phyloP scores from a whole-genome alignment of 2,888 invertebrate genomes.

The Yponomeuta malinellus region DNA sequence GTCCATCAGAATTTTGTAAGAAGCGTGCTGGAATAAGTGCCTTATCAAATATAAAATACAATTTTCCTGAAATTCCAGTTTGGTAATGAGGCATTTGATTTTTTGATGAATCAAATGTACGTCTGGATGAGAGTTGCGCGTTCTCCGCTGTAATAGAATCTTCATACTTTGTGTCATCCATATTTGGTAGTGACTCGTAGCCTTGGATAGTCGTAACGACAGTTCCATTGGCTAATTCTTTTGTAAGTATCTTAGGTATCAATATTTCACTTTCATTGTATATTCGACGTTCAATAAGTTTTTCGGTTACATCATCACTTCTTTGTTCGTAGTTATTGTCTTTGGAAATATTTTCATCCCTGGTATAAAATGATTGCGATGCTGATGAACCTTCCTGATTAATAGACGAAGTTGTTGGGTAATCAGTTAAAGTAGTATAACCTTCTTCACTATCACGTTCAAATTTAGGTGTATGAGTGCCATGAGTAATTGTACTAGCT shows the following conservation, averaged over 20 bases:
- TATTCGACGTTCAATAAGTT: conserved; percentile 13
- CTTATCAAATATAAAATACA: conserved; percentile 30
- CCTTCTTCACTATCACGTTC: background rate
- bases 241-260: conserved; percentile 33
- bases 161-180: conserved; percentile 21
- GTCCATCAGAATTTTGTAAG: conserved; percentile 31
- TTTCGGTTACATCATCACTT: background rate
- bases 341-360: background rate
- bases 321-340: background rate
- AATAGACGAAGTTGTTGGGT: background rate
- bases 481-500: background rate
- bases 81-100: background rate
- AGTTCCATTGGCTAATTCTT: conserved; percentile 33
- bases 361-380: background rate
- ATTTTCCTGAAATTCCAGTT: conserved; percentile 23
- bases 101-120: too few relatives aligned
- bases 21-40: conserved; percentile 34
- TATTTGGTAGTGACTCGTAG: conserved; percentile 31
- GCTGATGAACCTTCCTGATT: too few relatives aligned
- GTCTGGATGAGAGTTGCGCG: background rate
- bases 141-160: background rate
- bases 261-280: conserved; percentile 28
- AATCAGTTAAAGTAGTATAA: background rate
- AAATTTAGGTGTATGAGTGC: too few relatives aligned
- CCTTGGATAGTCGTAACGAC: conserved; percentile 30